Base-by-base conservation (phyloP, 2,888 invertebrate genomes). In the Timandra comae region DNA sequence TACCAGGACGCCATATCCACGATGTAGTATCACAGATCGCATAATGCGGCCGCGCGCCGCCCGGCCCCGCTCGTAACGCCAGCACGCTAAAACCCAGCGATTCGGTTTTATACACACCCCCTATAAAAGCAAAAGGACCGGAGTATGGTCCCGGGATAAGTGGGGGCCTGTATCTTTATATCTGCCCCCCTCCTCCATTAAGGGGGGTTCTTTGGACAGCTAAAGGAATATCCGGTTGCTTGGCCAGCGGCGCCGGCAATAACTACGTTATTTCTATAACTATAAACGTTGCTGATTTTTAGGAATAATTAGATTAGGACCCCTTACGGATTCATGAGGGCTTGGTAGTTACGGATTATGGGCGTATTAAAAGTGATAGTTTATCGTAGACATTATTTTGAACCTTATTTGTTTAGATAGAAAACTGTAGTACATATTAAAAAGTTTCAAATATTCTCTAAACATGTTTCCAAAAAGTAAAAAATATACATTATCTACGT, bases 101-200 rank as follows among this genome's bases (percentile, higher is more conserved):
- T 84, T 82, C 79, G 76, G 84, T 82, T 82, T 85, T 82, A 84
- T 84, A 84, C 80, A 84, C 84, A 84, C 84, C 84, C 84, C 81
- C 82, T 77, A 82, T 84, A 84, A 85, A 85, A 84, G 82, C 80
- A 84, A 84, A 85, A 84, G 82, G 84, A 80, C 81, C 79, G 80
- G 77, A 38, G 71, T 71, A 78, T 75, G 71, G 76, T 76, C 78
- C 76, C 67, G 78, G 81, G 81, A 80, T 82, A 84, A 80, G 79
- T 79, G 84, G 82, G 81, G 75, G 73, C 56, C 80, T 81, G 81
- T 84, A 84, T 85, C 84, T 84, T 82, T 84, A 84, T 85, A 85
- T 84, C 82, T 79, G 72, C 75, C 79, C 69, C 79, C 79, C 72
- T 67, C 60, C 56, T 60, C 77, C 77, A 82, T 84, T 82, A 82